Percentiles rank a stretch among this genome's conserved stretches.
phyloP scores from a whole-genome alignment of 1,140 invertebrate genomes.

The Drosophila equinoxialis region DNA sequence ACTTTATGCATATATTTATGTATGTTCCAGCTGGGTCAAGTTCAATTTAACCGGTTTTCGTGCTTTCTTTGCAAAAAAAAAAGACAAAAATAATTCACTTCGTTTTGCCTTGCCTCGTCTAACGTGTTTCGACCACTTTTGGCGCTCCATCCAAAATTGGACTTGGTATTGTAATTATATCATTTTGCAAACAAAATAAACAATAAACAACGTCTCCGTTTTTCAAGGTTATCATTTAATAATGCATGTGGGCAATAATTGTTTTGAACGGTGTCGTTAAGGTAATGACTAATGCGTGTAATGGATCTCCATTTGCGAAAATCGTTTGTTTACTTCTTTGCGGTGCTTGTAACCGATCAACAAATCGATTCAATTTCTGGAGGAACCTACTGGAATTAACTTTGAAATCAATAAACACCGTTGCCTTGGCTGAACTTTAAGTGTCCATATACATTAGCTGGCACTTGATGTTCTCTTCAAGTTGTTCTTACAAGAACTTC shows the following conservation, averaged over 20 bases:
- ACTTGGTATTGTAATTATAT: slow-evolving; percentile 14
- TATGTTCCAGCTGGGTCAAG: slow-evolving; percentile 21
- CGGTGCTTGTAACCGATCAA: background rate
- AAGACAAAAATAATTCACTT: background rate
- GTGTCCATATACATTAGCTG: too few species aligned
- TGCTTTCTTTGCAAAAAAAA: slow-evolving; percentile 9
- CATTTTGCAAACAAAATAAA: slow-evolving; percentile 3
- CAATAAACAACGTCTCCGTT: background rate
- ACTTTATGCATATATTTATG: background rate
- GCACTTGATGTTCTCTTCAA: too few species aligned
- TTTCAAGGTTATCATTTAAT: slow-evolving; percentile 7
- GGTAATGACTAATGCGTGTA: background rate
- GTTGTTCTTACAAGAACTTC: too few species aligned
- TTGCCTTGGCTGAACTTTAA: too few species aligned
- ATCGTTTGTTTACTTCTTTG: background rate
- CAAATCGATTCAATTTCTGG: too few species aligned
- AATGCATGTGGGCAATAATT: background rate
- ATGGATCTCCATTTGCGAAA: background rate
- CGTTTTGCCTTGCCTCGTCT: background rate
- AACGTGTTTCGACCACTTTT: slow-evolving; percentile 4
- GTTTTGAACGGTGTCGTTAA: background rate
- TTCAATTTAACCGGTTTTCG: slow-evolving; percentile 6
- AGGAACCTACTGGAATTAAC: too few species aligned
- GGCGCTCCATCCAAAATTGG: slow-evolving; percentile 7
- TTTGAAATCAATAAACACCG: too few species aligned